phyloP scores from a whole-genome alignment of 92 coral and sea anemone species.

The Umimayanthus kanabou region DNA sequence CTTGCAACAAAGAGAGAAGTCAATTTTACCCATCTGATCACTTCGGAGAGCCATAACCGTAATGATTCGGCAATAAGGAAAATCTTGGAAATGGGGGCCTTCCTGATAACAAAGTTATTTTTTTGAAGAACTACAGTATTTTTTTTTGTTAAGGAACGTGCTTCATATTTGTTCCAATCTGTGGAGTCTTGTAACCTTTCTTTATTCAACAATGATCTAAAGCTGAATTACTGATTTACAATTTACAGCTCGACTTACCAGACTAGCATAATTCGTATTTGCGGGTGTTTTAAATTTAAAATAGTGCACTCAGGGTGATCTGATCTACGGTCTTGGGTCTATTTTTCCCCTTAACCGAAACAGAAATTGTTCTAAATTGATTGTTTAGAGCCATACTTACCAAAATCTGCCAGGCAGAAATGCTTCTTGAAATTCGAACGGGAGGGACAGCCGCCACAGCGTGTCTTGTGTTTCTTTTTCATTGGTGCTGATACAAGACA shows the following conservation, averaged over 20 bases:
- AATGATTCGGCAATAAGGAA: not conserved
- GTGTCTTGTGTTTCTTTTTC: conserved; percentile 16
- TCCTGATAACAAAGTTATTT: too few relatives aligned
- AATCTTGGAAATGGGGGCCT: not conserved
- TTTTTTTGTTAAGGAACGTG: too few relatives aligned
- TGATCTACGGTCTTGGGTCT: too few relatives aligned
- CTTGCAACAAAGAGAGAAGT: not conserved
- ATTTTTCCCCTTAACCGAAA: too few relatives aligned
- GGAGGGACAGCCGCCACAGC: conserved; percentile 38
- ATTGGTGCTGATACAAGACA: conserved; percentile 10
- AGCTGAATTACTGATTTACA: too few relatives aligned
- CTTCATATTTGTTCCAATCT: too few relatives aligned
- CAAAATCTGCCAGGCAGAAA: conserved; percentile 35
- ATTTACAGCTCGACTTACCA: too few relatives aligned
- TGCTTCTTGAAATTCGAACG: conserved; percentile 41
- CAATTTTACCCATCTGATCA: not conserved
- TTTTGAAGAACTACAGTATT: not conserved
- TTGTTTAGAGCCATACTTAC: not conserved
- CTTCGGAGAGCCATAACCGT: not conserved
- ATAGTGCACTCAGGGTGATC: too few relatives aligned
- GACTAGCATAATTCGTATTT: too few relatives aligned
- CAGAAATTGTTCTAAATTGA: not conserved
- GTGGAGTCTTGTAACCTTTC: too few relatives aligned
- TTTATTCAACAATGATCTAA: too few relatives aligned
- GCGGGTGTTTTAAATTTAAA: too few relatives aligned